Percentiles rank a stretch among this genome's conserved stretches.
These are phyloP conservation scores for Pyrocephalus nanus DNA, from an alignment of 2,797 vertebrate species.

Conservation along the genomic window DNA sequence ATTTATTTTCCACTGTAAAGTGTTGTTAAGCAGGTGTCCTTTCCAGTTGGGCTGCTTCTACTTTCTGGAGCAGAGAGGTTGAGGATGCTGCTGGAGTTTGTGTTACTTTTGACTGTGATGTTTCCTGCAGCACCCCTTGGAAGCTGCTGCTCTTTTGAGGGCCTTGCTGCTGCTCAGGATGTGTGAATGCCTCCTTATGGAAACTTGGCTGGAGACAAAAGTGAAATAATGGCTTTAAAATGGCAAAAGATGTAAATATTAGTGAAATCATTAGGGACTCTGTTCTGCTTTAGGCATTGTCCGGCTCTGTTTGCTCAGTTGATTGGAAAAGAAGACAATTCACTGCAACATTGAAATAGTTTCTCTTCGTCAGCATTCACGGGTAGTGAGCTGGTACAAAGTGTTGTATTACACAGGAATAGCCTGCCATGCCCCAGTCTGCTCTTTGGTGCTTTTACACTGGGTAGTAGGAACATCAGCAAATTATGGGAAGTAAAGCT, in stretches of 20 bases:
- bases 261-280: neutral
- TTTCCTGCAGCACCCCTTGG: neutral
- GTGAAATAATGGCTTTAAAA: constrained; percentile 35
- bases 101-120: constrained; percentile 12
- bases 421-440: neutral
- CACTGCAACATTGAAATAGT: neutral
- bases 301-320: neutral
- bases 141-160: constrained; percentile 42
- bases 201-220: constrained; percentile 40
- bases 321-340: neutral
- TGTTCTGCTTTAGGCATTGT: neutral
- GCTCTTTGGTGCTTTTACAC: neutral
- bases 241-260: neutral
- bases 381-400: neutral
- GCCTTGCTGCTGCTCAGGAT: constrained; percentile 31
- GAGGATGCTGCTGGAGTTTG: neutral
- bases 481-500: neutral
- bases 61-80: neutral
- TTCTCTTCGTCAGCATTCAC: neutral
- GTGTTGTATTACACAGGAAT: neutral
- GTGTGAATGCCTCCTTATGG: constrained; percentile 47
- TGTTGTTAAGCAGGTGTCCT: neutral
- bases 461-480: neutral
- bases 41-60: neutral
- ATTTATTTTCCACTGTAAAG: neutral